A percentile compares a stretch with the other conserved stretches of the same genome.
phyloP scores from a whole-genome alignment of 2,888 invertebrate genomes.

The Plagodis dolabraria region DNA sequence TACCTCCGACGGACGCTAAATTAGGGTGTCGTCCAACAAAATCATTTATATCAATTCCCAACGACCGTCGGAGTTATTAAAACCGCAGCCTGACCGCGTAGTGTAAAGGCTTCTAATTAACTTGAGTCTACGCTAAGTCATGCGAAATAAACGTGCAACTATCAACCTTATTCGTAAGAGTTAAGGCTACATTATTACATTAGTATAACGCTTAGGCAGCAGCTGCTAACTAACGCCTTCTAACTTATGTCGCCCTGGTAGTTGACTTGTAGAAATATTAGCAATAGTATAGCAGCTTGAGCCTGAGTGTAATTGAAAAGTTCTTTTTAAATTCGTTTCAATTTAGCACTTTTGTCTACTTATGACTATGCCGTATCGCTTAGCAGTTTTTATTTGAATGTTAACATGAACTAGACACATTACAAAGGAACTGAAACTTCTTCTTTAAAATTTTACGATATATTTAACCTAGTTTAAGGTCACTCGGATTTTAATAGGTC shows the following conservation, averaged over 20 bases:
- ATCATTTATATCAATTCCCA: constrained; percentile 70
- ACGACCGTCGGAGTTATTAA: constrained; percentile 70
- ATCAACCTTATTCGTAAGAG: constrained; percentile 23
- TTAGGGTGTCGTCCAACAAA: constrained; percentile 54
- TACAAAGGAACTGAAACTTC: no score
- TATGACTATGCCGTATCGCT: no score
- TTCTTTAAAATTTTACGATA: no score
- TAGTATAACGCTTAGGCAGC: constrained; percentile 55
- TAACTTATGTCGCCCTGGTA: constrained; percentile 54
- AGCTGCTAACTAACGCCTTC: constrained; percentile 61
- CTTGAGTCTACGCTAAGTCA: constrained; percentile 53
- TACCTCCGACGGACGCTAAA: constrained; percentile 38
- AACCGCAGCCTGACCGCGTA: constrained; percentile 65
- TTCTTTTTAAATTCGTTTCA: no score
- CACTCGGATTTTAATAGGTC: no score
- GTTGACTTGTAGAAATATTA: constrained; percentile 26
- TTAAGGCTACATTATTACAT: constrained; percentile 18
- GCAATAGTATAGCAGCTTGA: constrained; percentile 7
- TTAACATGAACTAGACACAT: no score
- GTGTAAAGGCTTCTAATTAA: constrained; percentile 72
- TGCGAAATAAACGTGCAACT: constrained; percentile 16
- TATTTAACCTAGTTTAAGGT: no score
- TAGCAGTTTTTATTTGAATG: no score
- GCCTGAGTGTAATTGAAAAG: not conserved
- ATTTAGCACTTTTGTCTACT: not conserved